Conservation (phyloP, 2,888 invertebrate species). For the Phania funesta region DNA sequence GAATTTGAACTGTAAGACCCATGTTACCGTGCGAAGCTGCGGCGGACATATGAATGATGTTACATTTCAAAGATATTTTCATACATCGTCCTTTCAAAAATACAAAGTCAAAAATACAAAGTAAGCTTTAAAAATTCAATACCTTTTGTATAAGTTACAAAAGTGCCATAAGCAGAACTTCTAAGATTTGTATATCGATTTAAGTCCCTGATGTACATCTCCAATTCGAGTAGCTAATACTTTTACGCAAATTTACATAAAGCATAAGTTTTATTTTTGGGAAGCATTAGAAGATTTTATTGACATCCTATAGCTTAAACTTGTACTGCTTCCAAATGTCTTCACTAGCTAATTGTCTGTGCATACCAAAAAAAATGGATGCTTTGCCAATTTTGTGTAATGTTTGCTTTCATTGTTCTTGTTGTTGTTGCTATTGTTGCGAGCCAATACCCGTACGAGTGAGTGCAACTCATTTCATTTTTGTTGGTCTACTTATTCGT, state of each 20-base stretch:
- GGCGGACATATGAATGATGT: too few species aligned
- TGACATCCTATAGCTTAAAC: constrained; percentile 13
- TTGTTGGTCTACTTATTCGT: constrained; percentile 34
- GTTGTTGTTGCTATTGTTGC: constrained; percentile 26
- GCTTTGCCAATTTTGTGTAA: constrained; percentile 39
- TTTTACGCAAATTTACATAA: not conserved
- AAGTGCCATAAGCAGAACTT: too few species aligned
- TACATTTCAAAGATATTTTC: too few species aligned
- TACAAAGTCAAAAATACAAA: too few species aligned
- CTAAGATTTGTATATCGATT: too few species aligned
- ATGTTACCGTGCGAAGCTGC: too few species aligned
- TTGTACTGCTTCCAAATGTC: constrained; percentile 30
- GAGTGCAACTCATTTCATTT: constrained; percentile 33
- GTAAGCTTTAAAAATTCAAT: too few species aligned
- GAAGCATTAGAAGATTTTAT: not conserved
- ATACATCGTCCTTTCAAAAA: too few species aligned
- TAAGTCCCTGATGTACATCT: too few species aligned
- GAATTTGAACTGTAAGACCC: too few species aligned
- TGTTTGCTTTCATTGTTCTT: not conserved
- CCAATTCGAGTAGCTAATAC: too few species aligned
- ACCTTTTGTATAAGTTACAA: too few species aligned
- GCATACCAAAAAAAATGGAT: constrained; percentile 15
- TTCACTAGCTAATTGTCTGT: constrained; percentile 20
- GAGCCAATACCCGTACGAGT: constrained; percentile 43
- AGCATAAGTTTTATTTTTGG: not conserved